Base-by-base conservation (phyloP, 2,888 invertebrate genomes). In the Himalopsyche tibetana region DNA sequence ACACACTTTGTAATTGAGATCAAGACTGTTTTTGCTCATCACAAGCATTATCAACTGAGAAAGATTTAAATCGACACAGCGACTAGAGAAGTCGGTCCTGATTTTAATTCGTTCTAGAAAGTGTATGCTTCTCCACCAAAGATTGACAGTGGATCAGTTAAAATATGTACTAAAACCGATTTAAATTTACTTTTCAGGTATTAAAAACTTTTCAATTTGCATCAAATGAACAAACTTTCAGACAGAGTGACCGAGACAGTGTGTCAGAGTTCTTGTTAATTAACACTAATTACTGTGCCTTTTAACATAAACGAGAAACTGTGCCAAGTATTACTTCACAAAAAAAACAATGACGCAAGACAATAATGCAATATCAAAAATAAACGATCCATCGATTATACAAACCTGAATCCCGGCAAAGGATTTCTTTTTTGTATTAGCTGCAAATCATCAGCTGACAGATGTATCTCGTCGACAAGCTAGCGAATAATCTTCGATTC, bases 401-500 rank as follows among this genome's bases (percentile, higher is more conserved):
- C 38, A 74, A 12, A 38, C 74, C 74, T 74, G 74, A 74, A 74
- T 38, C 12, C 28, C 12, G 74, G 28, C 38, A 11, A 74, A 38
- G 38, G 74, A 74, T 74, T 38, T 74, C 1, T 38, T 74, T 63
- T 38, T 74, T 38, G 74, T 74, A 74, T 38, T 38, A 74, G 36
- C 74, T 74, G 74, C 74, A 36, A 74, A 74, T 74, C 74, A 12
- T 38, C 79, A 74, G 28, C 86, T 15, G 42, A 63, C 86, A 87
- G 84, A 88, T 88, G 88, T 88, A 88, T 88, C 85, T 88, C 69
- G 88, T 88, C 42, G 88, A 88, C 85, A 88, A 88, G 84, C 56
- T 88, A 40, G 84, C 88, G 51, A 88, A 86, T 83, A 88, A 88
- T 80, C 85, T 88, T 55, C 86, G 88, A 81, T 88, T 88, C 69